These are phyloP conservation scores for Glyptemys insculpta DNA, from an alignment of 2,797 vertebrate genomes.

Conservation along the genomic window DNA sequence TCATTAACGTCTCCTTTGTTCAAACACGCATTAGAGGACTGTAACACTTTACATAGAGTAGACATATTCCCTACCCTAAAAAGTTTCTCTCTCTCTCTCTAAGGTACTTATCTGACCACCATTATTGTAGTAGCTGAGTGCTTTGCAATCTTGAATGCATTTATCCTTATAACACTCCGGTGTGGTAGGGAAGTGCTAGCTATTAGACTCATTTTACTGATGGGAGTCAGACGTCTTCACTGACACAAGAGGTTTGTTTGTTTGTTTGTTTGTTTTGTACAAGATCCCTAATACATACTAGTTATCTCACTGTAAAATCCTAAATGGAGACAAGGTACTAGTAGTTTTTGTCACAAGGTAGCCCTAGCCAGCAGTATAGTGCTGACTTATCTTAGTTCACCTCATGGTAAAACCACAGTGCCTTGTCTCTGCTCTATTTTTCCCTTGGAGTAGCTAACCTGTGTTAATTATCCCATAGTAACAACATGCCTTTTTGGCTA, in stretches of 20 bases:
- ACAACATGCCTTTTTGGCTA: not conserved
- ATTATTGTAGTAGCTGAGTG: not conserved
- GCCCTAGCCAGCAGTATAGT: not conserved
- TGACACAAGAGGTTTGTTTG: too few species aligned
- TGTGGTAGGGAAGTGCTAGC: not conserved
- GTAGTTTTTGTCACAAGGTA: not conserved
- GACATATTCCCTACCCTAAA: not conserved
- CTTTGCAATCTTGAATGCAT: not conserved
- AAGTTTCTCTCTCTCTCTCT: not conserved
- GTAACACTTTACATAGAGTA: not conserved
- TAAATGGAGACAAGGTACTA: not conserved
- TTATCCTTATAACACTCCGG: not conserved
- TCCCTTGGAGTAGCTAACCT: not conserved
- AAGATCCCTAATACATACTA: not conserved
- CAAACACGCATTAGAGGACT: not conserved
- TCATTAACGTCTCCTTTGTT: not conserved
- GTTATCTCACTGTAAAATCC: not conserved
- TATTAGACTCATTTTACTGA: not conserved
- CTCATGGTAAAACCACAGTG: not conserved
- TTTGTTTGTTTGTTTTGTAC: not conserved
- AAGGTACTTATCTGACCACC: not conserved
- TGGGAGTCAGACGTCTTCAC: not conserved
- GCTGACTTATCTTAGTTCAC: not conserved
- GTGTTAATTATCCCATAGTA: not conserved
- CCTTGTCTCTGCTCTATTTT: not conserved